Evolutionary conservation across 2,797 vertebrate genomes (phyloP), one percentile per base, ranked within the genome.

Genomic region (Microchirus variegatus): DNA sequence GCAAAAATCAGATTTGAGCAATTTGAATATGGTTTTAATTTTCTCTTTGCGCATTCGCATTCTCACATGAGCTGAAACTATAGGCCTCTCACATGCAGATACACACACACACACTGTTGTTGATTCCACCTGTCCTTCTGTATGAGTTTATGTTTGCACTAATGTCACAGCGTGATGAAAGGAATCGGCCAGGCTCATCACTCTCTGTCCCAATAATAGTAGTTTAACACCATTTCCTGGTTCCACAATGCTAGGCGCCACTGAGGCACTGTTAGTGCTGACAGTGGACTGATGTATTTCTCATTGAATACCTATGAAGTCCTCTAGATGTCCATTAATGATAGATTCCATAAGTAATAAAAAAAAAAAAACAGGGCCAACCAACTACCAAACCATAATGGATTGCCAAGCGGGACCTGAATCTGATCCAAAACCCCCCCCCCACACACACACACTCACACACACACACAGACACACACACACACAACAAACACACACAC

Each of bases 291-390:
- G 72, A 86, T 81, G 84, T 83, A 71, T 82, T 73, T 77, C 83
- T 85, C 76, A 88, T 73, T 85, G 86, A 89, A 89, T 82, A 83
- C 69, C 77, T 75, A 82, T 83, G 67, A 84, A 86, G 84, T 84
- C 83, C 78, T 82, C 77, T 76, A 73, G 70, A 84, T 82, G 80
- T 86, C 80, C 80, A 88, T 87, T 81, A 86, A 85, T 79, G 87
- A 89, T 81, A 75, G 68, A 85, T 85, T 75, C 66, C 53, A 80
- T 81, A 85, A 53, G 53, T 80, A 87, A 87, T 85, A 80, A 86
- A 31, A 31, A 31, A 31, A 31, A 31, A 31, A 31, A 87, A 87
- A 80, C 71, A 73, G 67, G 74, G 75, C 61, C 58, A 22, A 63
- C 73, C 72, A 67, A 75, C 61, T 58, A 59, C 78, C 80, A 80